Conservation (phyloP, 2,888 invertebrate genomes). For the Stenolophus ochropezus region DNA sequence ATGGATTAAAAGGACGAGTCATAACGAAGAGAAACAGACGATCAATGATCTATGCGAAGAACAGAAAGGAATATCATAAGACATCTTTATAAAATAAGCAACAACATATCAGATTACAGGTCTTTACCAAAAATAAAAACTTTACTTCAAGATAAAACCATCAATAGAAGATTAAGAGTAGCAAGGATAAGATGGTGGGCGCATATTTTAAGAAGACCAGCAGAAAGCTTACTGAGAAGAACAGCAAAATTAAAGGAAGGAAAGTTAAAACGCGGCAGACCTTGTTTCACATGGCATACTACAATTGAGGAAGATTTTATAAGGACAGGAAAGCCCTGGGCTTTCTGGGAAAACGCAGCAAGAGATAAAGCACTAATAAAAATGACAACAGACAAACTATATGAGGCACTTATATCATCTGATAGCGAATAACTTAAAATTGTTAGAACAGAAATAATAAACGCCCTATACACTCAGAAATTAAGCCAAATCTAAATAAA, state of each 20-base stretch:
- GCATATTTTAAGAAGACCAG: background rate
- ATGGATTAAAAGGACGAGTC: too few species aligned
- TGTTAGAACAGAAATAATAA: too few species aligned
- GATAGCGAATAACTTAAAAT: background rate
- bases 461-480: background rate
- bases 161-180: background rate
- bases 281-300: background rate
- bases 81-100: too few species aligned
- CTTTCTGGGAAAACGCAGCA: too few species aligned
- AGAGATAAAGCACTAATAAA: background rate
- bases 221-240: background rate
- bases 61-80: background rate
- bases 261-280: background rate
- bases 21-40: background rate
- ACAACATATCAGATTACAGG: too few species aligned
- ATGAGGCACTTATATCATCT: background rate
- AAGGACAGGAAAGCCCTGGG: background rate
- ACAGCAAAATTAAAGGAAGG: background rate
- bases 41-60: background rate
- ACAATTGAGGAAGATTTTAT: background rate
- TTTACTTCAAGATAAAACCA: background rate
- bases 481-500: background rate
- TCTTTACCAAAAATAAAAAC: too few species aligned
- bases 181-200: background rate
- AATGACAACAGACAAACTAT: background rate